Evolutionary conservation across 2,888 invertebrate genomes (phyloP), one percentile per base, ranked within the genome.

Genomic region (Isoperla grammatica): DNA sequence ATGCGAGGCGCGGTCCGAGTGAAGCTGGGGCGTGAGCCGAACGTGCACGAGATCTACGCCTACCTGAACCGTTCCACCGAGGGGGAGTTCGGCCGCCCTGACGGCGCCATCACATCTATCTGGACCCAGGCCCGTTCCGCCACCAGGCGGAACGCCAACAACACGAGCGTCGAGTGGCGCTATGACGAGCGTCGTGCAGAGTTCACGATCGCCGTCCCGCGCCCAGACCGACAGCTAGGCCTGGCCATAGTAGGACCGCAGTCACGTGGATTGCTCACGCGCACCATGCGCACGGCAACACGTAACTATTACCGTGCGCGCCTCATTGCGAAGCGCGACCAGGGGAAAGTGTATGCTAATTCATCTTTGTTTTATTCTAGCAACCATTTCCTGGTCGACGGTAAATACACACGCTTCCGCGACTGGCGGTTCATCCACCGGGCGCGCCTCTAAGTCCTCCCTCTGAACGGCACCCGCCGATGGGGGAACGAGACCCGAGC

Each of bases 361-460:
- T 55, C 67, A 4, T 22, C 61, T 1, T 49, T 54, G 11, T 46
- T 12, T 15, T 3, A 13, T 9, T 23, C 23, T 6, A 39, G 39
- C 20, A 70, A 69, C 60, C 70, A 70, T 64, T 73, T 72, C 62
- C 58, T 69, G 17, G 49, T 66, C 1, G 54, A 50, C 0, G 69
- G 70, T 0, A 56, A 56, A 4, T 68, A 63, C 59, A 70, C 67
- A 19, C 54, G 71, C 4, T 73, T 72, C 63, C 68, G 69, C 5
- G 74, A 74, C 60, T 75, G 74, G 72, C 66, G 73, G 4, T 75
- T 75, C 59, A 65, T 73, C n/a, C 72, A 73, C 64, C 64, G 70
- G 0, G 71, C 71, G 4, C 63, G 70, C 1, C 67, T 71, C 12
- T 65, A 69, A 49, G 67, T 69, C 2, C 62, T 73, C 0, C 72